Conservation (phyloP, 1,140 invertebrate genomes). For the Philotrypesis tridentata region DNA sequence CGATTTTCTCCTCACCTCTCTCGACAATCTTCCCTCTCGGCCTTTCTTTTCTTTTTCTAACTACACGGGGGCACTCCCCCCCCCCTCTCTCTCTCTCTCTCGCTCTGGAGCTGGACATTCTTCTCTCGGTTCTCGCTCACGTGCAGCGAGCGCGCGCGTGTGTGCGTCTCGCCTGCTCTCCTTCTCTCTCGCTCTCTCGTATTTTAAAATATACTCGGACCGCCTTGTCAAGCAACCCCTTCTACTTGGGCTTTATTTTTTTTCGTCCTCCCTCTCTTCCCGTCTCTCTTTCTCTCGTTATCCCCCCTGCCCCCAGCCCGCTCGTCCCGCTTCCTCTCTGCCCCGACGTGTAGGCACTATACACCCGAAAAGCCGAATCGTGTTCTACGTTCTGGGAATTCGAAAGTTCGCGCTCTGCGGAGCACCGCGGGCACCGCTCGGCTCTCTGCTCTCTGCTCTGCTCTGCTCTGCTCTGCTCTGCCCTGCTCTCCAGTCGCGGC, state of each 20-base stretch:
- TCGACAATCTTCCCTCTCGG: not conserved
- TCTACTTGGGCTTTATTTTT: not conserved
- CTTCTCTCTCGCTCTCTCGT: slow-evolving; percentile 8
- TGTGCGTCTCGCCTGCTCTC: not conserved
- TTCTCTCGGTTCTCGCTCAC: too few species aligned
- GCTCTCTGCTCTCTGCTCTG: not conserved
- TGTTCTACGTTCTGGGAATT: slow-evolving; percentile 47
- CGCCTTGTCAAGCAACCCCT: slow-evolving; percentile 27
- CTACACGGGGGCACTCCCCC: not conserved
- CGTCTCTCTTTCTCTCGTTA: not conserved
- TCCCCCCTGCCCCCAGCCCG: not conserved
- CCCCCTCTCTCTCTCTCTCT: not conserved
- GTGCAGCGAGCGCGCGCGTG: too few species aligned
- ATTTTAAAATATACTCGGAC: slow-evolving; percentile 3
- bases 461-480: too few species aligned
- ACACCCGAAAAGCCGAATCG: slow-evolving; percentile 37
- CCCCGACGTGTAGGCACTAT: not conserved
- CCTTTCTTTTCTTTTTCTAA: not conserved
- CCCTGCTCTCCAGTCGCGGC: too few species aligned
- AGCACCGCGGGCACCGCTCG: not conserved
- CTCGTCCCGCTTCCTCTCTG: not conserved
- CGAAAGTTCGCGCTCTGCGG: slow-evolving; percentile 35
- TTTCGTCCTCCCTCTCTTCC: not conserved
- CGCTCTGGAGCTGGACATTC: not conserved
- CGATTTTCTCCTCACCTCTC: slow-evolving; percentile 12